Percentiles rank a stretch among this genome's conserved stretches.
Conservation (phyloP, 2,113 vertebrate genomes). For the Zeus faber region DNA sequence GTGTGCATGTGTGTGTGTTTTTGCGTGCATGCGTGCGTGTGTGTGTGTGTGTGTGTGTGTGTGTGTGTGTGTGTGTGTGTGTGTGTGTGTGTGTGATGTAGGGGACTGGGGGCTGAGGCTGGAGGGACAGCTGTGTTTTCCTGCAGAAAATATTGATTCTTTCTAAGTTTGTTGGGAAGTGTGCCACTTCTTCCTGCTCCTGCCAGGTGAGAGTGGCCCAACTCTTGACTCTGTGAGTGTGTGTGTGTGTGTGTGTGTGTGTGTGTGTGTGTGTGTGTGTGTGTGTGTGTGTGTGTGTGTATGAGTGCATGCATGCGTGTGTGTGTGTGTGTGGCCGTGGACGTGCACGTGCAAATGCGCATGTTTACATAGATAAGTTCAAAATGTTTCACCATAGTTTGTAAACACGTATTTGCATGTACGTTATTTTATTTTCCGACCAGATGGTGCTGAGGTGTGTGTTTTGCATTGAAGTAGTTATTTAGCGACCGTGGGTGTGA, state of each 20-base stretch:
- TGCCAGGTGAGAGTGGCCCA: slow-evolving; percentile 72
- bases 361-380: slow-evolving; percentile 9
- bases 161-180: slow-evolving; percentile 77
- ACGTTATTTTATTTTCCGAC: too few relatives aligned
- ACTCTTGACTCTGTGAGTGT: slow-evolving; percentile 18
- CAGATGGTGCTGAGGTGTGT: too few relatives aligned
- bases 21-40: background rate
- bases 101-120: slow-evolving; percentile 43
- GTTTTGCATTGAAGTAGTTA: slow-evolving; percentile 10
- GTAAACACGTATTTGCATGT: background rate
- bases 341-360: background rate
- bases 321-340: background rate
- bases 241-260: slow-evolving; percentile 19
- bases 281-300: slow-evolving; percentile 20
- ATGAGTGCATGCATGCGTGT: slow-evolving; percentile 17
- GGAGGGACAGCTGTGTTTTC: slow-evolving; percentile 62
- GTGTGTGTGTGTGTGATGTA: slow-evolving; percentile 40
- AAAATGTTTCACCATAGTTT: too few relatives aligned
- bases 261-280: slow-evolving; percentile 8
- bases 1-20: slow-evolving; percentile 25
- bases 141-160: slow-evolving; percentile 78
- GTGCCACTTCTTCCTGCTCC: slow-evolving; percentile 72
- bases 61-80: background rate
- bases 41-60: background rate
- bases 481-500: background rate